phyloP scores from a whole-genome alignment of 2,113 vertebrate species.

The Pelusios castaneus region DNA sequence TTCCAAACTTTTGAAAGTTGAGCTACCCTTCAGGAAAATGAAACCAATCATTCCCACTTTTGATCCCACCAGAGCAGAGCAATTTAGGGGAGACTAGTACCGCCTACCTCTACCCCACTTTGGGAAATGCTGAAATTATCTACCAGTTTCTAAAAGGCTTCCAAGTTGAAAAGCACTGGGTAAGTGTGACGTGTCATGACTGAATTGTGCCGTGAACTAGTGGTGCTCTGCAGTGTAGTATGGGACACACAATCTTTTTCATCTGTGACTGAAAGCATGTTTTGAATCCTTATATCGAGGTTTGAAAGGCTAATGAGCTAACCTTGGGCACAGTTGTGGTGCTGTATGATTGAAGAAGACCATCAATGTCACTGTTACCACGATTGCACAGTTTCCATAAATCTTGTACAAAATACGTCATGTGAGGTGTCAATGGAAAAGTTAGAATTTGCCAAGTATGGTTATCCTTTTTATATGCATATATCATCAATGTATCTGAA shows the following conservation, averaged over 20 bases:
- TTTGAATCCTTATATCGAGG: neutral
- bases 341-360: too few species aligned
- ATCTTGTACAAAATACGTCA: too few species aligned
- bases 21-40: neutral
- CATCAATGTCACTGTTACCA: too few species aligned
- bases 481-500: too few species aligned
- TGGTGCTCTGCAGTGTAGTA: fast-evolving
- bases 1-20: neutral
- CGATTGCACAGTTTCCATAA: too few species aligned
- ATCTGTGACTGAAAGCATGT: neutral
- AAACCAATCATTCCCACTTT: neutral
- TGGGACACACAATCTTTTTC: neutral
- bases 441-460: too few species aligned
- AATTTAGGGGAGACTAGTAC: fast-evolving
- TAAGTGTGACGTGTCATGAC: fast-evolving
- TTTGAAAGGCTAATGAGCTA: neutral
- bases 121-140: neutral
- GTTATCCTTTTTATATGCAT: too few species aligned
- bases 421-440: too few species aligned
- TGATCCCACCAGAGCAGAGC: neutral
- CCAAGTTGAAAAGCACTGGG: neutral
- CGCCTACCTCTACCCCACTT: fast-evolving
- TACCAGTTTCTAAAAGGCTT: fast-evolving
- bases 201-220: fast-evolving
- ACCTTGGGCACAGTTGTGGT: neutral